Percentiles rank a stretch among this genome's conserved stretches.
These are phyloP conservation scores for Slavum lentiscoides DNA, from an alignment of 2,888 invertebrate genomes.

Conservation along the genomic window DNA sequence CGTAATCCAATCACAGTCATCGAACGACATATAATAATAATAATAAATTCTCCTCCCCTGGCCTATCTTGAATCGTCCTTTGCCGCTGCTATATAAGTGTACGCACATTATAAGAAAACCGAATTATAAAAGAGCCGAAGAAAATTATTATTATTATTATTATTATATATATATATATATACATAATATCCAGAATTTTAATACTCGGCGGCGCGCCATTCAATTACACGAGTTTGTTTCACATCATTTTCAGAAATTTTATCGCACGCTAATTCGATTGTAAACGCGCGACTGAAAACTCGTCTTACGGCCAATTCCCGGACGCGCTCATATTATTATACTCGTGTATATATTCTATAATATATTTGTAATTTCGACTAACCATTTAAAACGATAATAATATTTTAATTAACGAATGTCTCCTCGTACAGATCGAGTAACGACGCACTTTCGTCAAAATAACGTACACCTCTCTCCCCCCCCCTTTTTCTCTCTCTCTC, in stretches of 20 bases:
- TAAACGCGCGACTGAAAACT: conserved; percentile 26
- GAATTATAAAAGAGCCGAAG: conserved; percentile 46
- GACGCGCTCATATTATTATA: neutral
- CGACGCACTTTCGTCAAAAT: neutral
- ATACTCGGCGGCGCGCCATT: conserved; percentile 33
- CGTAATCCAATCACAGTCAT: conserved; percentile 49
- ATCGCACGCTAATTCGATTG: conserved; percentile 44
- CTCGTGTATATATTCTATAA: no score
- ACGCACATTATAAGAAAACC: conserved; percentile 37
- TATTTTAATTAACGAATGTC: conserved; percentile 2
- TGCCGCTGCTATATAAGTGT: neutral
- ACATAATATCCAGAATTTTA: conserved; percentile 46
- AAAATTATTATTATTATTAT: conserved; percentile 38
- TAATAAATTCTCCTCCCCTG: conserved; percentile 25
- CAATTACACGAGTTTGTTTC: conserved; percentile 49
- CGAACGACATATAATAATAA: neutral
- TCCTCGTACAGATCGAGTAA: neutral
- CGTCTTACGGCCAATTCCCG: conserved; percentile 1
- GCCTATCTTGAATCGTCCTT: neutral
- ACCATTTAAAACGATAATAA: conserved; percentile 34
- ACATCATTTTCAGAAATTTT: conserved; percentile 51
- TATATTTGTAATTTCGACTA: conserved; percentile 10
- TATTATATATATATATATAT: no score
- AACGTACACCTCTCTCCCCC: no score
- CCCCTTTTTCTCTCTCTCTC: no score